Evolutionary conservation across 2,888 invertebrate species (phyloP), one percentile per base, ranked within the genome.

Genomic region (Phoenoteleia sp.): DNA sequence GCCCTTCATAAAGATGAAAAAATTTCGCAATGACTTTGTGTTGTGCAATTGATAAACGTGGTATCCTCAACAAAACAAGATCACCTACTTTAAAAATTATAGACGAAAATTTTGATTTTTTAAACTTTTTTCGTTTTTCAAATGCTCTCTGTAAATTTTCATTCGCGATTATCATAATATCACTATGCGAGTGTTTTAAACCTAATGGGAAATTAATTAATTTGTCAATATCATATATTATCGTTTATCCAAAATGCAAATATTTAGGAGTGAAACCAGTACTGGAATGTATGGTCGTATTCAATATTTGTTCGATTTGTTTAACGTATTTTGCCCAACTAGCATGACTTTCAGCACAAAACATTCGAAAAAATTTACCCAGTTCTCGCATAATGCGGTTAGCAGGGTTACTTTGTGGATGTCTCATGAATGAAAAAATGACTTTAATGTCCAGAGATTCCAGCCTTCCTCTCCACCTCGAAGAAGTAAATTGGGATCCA

Each of bases 351-450:
- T n/a, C n/a, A n/a, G n/a, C n/a, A n/a, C n/a, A 45, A 9, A 17
- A 45, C 3, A 45, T 17, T 3, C 45, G 3, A 45, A 45, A 45
- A 45, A 45, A 0, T 69, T 62, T 11, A 58, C 69, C 64, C 5
- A 72, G n/a, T 29, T 72, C 71, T 1, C 71, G 15, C 80, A 80
- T 72, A 0, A 79, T 49, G 1, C 56, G 47, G 23, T 62, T 33
- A n/a, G 58, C 9, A 47, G 9, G 49, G 7, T n/a, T 62, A 47
- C 23, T 75, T 56, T 7, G 69, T 29, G 3, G 58, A 39, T 27
- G 52, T 36, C 29, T 21, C 15, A 23, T 33, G 52, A 15, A 69
- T 23, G 21, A 29, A 21, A 9, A 11, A 5, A n/a, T n/a, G n/a
- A n/a, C n/a, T n/a, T n/a, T n/a, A n/a, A n/a, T n/a, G n/a, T n/a